A percentile compares a stretch with the other conserved stretches of the same genome.
Evolutionary conservation across 2,113 vertebrate genomes (phyloP).

Genomic region (Bothrops jararaca): DNA sequence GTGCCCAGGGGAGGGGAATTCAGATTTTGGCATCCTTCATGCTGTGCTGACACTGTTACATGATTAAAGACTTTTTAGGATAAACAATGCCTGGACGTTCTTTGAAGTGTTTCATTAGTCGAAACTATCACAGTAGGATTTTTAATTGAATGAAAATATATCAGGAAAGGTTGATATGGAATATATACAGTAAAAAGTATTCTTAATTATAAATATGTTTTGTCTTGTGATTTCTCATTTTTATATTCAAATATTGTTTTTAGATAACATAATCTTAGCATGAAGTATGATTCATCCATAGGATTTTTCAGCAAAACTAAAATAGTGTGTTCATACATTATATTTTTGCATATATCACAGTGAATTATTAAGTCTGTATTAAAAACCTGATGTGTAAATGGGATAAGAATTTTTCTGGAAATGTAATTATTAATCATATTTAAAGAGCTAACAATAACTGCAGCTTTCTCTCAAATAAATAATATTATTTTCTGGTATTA

Average conservation of each 20-base stretch:
- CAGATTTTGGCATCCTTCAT: no score
- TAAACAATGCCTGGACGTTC: no score
- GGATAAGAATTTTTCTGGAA: not conserved
- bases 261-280: not conserved
- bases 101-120: no score
- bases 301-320: not conserved
- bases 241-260: not conserved
- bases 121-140: no score
- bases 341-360: not conserved
- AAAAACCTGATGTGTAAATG: not conserved
- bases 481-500: not conserved
- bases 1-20: no score
- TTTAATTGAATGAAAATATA: no score
- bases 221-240: not conserved
- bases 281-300: not conserved
- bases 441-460: not conserved
- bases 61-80: no score
- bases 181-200: not conserved
- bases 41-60: no score
- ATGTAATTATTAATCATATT: not conserved
- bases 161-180: no score
- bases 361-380: not conserved
- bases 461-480: not conserved
- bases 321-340: not conserved
- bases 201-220: not conserved